phyloP scores from a whole-genome alignment of 1,140 invertebrate species.

The Heliothis virescens region DNA sequence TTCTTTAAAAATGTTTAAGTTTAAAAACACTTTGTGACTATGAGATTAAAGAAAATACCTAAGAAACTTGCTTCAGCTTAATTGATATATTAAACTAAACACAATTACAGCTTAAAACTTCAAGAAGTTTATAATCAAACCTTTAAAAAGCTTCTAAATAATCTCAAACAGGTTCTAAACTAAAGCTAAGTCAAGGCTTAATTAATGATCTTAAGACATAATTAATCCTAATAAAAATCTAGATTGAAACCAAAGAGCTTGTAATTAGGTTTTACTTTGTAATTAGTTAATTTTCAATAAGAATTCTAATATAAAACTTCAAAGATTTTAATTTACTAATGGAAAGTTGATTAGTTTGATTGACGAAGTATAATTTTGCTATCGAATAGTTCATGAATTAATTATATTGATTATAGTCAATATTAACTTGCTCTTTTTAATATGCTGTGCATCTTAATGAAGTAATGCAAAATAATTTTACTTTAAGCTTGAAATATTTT shows the following conservation, averaged over 20 bases:
- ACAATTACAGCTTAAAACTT: not conserved
- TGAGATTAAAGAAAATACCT: not conserved
- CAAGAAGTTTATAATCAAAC: not conserved
- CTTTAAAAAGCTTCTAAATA: slow-evolving; percentile 1
- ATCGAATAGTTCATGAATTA: no score
- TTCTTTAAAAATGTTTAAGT: no score
- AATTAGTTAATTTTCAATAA: slow-evolving; percentile 15
- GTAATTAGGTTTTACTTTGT: not conserved
- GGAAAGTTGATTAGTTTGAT: not conserved
- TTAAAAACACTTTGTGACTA: no score
- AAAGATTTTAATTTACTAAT: not conserved
- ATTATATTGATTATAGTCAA: no score
- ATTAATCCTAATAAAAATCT: slow-evolving; percentile 15
- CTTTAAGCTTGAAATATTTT: no score
- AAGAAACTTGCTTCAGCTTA: not conserved
- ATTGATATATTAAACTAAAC: not conserved
- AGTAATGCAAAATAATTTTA: no score
- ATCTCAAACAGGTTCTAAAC: not conserved
- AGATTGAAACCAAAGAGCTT: not conserved
- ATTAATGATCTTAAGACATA: slow-evolving; percentile 27
- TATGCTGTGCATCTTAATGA: no score
- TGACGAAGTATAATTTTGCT: no score
- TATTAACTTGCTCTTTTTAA: no score
- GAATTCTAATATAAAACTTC: slow-evolving; percentile 8
- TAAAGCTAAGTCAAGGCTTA: slow-evolving; percentile 12